Conservation (phyloP, 2,797 vertebrate genomes). For the Scleropages formosus region DNA sequence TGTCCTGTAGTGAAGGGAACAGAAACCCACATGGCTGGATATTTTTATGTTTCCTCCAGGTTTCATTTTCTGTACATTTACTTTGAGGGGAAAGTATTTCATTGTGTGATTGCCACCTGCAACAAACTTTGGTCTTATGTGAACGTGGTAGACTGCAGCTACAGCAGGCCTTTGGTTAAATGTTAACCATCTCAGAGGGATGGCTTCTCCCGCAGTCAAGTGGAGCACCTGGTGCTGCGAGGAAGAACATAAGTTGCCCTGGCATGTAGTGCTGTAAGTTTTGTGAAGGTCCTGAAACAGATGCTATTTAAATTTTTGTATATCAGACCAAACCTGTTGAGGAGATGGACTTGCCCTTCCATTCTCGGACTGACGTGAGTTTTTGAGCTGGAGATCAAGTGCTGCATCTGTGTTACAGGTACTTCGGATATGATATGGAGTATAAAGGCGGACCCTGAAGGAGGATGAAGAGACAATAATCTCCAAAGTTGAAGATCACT, state of each 20-base stretch:
- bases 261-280: conserved; percentile 5
- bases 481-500: neutral
- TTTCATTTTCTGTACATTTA: neutral
- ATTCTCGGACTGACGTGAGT: too few relatives aligned
- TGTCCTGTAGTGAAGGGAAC: neutral
- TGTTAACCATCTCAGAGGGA: conserved; percentile 23
- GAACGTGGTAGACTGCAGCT: neutral
- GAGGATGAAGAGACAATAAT: neutral
- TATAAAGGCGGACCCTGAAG: neutral
- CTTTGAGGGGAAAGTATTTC: too few relatives aligned
- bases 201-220: conserved; percentile 9
- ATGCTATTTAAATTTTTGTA: conserved; percentile 28
- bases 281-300: conserved; percentile 20
- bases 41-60: neutral
- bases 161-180: conserved; percentile 10
- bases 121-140: too few relatives aligned
- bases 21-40: conserved; percentile 1
- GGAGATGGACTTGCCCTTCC: neutral
- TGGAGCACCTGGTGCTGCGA: neutral
- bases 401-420: too few relatives aligned
- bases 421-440: neutral
- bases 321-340: neutral
- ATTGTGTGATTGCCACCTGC: too few relatives aligned
- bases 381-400: too few relatives aligned
- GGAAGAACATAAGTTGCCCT: neutral